phyloP scores from a whole-genome alignment of 2,797 vertebrate species.

The Otolemur crassicaudatus region DNA sequence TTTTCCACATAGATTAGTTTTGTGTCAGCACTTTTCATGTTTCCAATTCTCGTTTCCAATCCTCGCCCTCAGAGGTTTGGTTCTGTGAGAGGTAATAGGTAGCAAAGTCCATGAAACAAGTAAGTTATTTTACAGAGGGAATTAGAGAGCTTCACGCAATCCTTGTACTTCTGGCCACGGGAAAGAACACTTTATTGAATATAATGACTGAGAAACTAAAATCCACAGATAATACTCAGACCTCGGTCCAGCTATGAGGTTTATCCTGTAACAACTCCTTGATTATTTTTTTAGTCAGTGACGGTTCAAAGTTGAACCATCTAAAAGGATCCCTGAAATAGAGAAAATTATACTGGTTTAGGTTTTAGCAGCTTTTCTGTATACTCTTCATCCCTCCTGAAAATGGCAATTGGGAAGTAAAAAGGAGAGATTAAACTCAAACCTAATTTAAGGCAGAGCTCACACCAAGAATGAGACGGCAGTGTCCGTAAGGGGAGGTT shows the following conservation, averaged over 20 bases:
- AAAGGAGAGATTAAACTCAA: background rate
- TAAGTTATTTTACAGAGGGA: background rate
- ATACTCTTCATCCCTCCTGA: background rate
- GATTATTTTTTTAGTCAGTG: background rate
- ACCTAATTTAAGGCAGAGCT: background rate
- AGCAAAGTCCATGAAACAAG: conserved; percentile 11
- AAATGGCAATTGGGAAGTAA: background rate
- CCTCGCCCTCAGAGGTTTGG: background rate
- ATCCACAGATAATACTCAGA: background rate
- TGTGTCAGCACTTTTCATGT: background rate
- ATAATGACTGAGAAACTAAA: background rate
- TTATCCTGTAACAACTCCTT: rapidly evolving
- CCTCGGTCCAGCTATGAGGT: background rate
- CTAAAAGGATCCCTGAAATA: background rate
- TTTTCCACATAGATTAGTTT: background rate
- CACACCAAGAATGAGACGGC: rapidly evolving
- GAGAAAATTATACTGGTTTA: background rate
- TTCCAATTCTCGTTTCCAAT: background rate
- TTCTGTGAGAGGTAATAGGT: background rate
- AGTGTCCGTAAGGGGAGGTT: rapidly evolving
- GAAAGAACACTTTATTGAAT: background rate
- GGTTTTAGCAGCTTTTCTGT: background rate
- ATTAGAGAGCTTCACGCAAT: background rate
- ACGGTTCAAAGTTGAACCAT: background rate
- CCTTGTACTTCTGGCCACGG: background rate